These are phyloP conservation scores for Metacarcinus magister DNA, from an alignment of 2,888 invertebrate genomes.

Conservation along the genomic window DNA sequence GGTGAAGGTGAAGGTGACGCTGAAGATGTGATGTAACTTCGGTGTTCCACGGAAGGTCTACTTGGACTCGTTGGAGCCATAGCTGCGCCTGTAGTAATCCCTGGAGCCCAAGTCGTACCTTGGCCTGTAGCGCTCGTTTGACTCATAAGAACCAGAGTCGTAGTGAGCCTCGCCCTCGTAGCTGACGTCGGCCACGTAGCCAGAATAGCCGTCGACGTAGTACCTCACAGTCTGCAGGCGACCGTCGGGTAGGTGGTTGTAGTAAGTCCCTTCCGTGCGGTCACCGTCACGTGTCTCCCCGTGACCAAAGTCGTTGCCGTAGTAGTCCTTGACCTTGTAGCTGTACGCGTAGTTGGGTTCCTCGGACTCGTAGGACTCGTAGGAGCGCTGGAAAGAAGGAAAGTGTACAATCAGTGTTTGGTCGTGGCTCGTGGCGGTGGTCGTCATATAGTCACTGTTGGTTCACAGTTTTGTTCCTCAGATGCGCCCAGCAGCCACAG, in stretches of 20 bases:
- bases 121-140: not conserved
- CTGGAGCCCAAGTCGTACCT: constrained; percentile 44
- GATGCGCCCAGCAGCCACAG: not conserved
- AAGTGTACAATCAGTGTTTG: not conserved
- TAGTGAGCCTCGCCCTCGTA: constrained; percentile 50
- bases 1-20: not conserved
- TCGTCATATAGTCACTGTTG: not conserved
- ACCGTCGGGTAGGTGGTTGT: too few species aligned
- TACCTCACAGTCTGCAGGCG: constrained; percentile 60
- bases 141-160: not conserved
- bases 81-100: not conserved
- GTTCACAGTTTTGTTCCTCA: not conserved
- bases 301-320: too few species aligned
- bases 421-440: not conserved
- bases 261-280: constrained; percentile 66
- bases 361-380: not conserved
- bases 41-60: not conserved
- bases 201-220: constrained; percentile 74
- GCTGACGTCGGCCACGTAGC: constrained; percentile 74
- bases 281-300: too few species aligned
- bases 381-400: not conserved
- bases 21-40: not conserved
- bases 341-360: constrained; percentile 65
- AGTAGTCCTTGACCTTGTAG: constrained; percentile 45
- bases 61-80: not conserved